A percentile compares a stretch with the other conserved stretches of the same genome.
phyloP scores from a whole-genome alignment of 2,888 invertebrate species.

The Coremacera marginata region DNA sequence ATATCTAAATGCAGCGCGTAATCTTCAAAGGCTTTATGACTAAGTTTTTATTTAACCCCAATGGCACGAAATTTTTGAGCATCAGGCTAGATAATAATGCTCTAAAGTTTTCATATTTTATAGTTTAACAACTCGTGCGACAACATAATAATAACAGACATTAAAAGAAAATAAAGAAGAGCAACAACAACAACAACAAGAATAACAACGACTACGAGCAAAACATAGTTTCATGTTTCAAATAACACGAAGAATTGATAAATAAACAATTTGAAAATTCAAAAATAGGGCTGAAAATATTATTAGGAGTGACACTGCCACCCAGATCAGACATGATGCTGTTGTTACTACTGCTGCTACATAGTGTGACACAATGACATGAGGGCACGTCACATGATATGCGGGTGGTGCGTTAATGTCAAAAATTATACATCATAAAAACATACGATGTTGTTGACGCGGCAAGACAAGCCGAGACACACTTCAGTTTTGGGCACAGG shows the following conservation, averaged over 20 bases:
- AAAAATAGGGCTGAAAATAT: not conserved
- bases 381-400: constrained; percentile 16
- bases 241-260: not conserved
- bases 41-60: constrained; percentile 10
- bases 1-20: not conserved
- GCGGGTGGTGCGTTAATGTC: constrained; percentile 32
- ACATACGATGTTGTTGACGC: not conserved
- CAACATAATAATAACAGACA: constrained; percentile 8
- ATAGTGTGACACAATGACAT: not conserved
- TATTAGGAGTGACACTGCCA: too few species aligned
- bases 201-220: not conserved
- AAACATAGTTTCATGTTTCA: not conserved
- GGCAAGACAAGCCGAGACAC: not conserved
- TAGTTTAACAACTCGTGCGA: constrained; percentile 18
- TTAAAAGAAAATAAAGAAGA: not conserved
- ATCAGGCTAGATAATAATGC: not conserved
- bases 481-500: not conserved
- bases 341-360: not conserved
- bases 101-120: not conserved
- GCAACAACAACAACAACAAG: constrained; percentile 1
- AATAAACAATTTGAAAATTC: not conserved
- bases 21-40: not conserved
- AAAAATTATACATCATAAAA: constrained; percentile 14
- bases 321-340: too few species aligned
- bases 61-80: constrained; percentile 5